These are phyloP conservation scores for Callosobruchus maculatus DNA, from an alignment of 2,888 invertebrate genomes.

Conservation along the genomic window DNA sequence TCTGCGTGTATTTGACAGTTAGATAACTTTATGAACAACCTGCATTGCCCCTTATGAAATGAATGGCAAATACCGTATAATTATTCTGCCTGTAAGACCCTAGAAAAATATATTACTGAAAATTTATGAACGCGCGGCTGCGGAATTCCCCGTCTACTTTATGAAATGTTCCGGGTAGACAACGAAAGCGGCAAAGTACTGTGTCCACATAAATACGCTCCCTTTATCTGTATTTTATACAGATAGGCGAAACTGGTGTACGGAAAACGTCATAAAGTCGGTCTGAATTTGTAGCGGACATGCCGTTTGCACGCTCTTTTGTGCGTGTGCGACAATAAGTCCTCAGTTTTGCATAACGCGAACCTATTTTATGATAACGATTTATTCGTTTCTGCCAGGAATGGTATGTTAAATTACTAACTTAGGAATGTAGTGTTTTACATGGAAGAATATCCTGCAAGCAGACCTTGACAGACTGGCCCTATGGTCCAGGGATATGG, in stretches of 20 bases:
- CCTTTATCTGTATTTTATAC: conserved; percentile 25
- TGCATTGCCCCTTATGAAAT: too few relatives aligned
- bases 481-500: too few relatives aligned
- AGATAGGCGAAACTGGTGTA: conserved; percentile 22
- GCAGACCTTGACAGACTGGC: too few relatives aligned
- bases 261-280: conserved; percentile 23
- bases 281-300: not conserved
- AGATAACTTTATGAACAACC: too few relatives aligned
- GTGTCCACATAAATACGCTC: conserved; percentile 18
- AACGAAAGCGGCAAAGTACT: conserved; percentile 17
- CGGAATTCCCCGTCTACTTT: not conserved
- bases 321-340: not conserved
- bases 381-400: not conserved
- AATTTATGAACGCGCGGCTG: not conserved
- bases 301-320: not conserved
- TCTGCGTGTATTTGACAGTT: too few relatives aligned
- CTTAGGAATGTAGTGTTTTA: too few relatives aligned
- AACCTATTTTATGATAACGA: not conserved
- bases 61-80: too few relatives aligned
- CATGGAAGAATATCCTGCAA: too few relatives aligned
- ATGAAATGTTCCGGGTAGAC: not conserved
- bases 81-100: too few relatives aligned
- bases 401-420: not conserved
- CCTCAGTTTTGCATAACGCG: not conserved
- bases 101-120: not conserved